These are phyloP conservation scores for Pseudocheirus occidentalis DNA, from an alignment of 2,797 vertebrate genomes.

Conservation along the genomic window DNA sequence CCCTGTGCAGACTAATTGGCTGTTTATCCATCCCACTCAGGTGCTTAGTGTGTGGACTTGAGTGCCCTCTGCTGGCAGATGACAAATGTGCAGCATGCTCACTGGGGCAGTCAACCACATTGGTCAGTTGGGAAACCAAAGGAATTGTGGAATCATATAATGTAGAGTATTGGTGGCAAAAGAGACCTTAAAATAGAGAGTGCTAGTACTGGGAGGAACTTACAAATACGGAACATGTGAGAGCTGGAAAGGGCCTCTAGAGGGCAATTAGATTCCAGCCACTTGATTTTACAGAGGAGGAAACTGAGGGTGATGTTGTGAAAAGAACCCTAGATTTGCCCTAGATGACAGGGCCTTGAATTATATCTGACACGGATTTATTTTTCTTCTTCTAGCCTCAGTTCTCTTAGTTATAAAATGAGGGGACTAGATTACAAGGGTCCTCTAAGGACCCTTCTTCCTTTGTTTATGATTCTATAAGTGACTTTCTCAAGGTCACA, in stretches of 20 bases:
- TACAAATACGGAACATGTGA: background rate
- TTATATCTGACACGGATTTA: background rate
- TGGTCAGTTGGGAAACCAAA: background rate
- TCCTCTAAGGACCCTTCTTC: background rate
- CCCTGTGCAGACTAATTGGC: background rate
- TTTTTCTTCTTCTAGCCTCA: conserved; percentile 8
- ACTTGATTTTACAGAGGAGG: background rate
- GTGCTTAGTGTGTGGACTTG: conserved; percentile 24
- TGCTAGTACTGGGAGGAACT: background rate
- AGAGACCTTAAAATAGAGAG: background rate
- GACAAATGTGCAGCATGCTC: background rate
- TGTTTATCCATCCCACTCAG: background rate
- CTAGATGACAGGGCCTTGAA: background rate
- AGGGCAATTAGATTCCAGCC: background rate
- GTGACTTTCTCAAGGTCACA: background rate
- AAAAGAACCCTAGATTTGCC: background rate
- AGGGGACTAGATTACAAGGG: background rate
- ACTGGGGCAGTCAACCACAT: background rate
- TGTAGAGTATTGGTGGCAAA: background rate
- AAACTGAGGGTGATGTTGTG: background rate
- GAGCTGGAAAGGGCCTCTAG: background rate
- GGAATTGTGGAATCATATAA: background rate
- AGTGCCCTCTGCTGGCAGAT: conserved; percentile 73
- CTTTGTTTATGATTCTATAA: background rate
- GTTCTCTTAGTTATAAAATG: background rate